Conservation (phyloP, 2,113 vertebrate genomes). For the Nettapus auritus region DNA sequence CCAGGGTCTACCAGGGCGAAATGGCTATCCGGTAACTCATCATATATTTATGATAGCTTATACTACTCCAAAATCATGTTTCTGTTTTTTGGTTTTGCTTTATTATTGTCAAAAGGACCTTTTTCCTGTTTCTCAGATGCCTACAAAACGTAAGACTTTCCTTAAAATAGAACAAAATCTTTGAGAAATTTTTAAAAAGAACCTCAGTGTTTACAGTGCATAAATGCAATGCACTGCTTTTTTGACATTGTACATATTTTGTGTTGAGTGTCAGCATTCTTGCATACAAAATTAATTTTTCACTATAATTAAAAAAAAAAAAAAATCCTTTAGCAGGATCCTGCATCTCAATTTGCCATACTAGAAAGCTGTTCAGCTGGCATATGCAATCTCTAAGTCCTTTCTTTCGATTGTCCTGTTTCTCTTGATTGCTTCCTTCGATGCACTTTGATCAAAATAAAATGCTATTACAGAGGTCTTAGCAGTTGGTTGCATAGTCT, state of each 20-base stretch:
- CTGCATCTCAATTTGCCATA: neutral
- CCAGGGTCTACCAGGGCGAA: conserved; percentile 74
- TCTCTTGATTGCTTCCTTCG: neutral
- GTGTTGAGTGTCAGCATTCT: conserved; percentile 17
- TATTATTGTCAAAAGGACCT: neutral
- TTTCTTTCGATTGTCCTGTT: neutral
- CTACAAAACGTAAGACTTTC: neutral
- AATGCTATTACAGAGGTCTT: neutral
- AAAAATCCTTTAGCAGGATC: neutral
- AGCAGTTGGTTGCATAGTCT: neutral
- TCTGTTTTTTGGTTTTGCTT: neutral
- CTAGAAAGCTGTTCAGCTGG: neutral
- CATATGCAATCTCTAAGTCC: neutral
- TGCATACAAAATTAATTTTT: neutral
- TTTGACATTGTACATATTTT: neutral
- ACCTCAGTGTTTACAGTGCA: neutral
- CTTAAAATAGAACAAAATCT: neutral
- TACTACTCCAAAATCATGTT: neutral
- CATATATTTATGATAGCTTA: conserved; percentile 38
- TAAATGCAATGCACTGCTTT: neutral
- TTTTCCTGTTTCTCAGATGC: neutral
- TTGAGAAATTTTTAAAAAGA: neutral
- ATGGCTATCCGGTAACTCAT: conserved; percentile 71
- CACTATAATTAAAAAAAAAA: neutral
- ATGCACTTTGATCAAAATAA: conserved; percentile 9